These are phyloP conservation scores for Hycleus cichorii DNA, from an alignment of 1,140 invertebrate species.

Conservation along the genomic window DNA sequence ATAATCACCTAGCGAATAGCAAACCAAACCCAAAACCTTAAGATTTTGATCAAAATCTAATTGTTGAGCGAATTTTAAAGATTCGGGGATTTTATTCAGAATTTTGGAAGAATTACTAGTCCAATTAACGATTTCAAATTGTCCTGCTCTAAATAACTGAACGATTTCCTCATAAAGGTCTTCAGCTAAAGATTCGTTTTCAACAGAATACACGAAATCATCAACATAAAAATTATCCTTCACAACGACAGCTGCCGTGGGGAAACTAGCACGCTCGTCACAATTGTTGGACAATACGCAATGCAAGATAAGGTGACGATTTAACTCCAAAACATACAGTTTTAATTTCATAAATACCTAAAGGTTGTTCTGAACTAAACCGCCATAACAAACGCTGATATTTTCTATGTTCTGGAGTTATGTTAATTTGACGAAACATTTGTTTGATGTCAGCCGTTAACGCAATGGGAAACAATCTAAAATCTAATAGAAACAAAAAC, in stretches of 20 bases:
- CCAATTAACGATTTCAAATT: no score
- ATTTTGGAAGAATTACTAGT: no score
- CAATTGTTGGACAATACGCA: constrained; percentile 8
- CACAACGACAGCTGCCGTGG: background rate
- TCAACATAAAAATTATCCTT: background rate
- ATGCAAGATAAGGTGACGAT: constrained; percentile 23
- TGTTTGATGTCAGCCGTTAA: constrained; percentile 41
- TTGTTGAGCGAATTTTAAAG: no score
- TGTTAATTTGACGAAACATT: constrained; percentile 40
- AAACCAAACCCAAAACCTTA: no score
- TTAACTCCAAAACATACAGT: constrained; percentile 33
- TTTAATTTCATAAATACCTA: constrained; percentile 30
- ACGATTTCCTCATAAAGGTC: background rate
- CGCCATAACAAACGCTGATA: constrained; percentile 28
- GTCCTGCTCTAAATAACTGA: no score
- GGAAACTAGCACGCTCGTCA: background rate
- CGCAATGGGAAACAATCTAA: constrained; percentile 36
- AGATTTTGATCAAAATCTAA: no score
- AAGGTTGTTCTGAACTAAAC: constrained; percentile 6
- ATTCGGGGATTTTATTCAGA: no score
- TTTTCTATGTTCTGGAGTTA: constrained; percentile 29
- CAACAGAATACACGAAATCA: background rate
- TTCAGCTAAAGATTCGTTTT: background rate
- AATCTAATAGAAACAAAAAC: constrained; percentile 39
- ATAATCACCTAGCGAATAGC: no score